Percentiles rank a stretch among this genome's conserved stretches.
Evolutionary conservation across 1,140 invertebrate species (phyloP).

Genomic region (Frieseomelitta varia): DNA sequence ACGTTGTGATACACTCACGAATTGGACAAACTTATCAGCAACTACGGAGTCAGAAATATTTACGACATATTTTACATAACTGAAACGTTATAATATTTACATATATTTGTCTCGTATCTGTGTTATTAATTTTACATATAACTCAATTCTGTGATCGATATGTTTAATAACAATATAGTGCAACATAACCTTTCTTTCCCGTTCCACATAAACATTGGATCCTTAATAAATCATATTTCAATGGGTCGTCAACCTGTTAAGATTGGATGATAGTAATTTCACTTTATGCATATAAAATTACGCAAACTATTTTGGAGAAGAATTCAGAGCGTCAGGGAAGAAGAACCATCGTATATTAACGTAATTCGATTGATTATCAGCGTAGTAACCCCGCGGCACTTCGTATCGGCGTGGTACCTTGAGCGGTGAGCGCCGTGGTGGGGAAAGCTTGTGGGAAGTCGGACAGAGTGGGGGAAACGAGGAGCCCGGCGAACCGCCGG

Average conservation of each 20-base stretch:
- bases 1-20: background rate
- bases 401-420: conserved; percentile 15
- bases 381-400: background rate
- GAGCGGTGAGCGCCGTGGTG: conserved; percentile 1
- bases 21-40: background rate
- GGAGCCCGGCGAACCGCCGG: conserved; percentile 27
- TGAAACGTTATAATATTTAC: no score
- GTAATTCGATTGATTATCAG: conserved; percentile 32
- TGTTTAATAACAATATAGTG: no score
- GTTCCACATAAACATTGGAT: background rate
- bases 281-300: background rate
- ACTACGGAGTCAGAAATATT: background rate
- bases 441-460: background rate
- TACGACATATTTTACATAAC: no score
- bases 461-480: background rate
- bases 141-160: no score
- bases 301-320: background rate
- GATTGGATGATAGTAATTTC: background rate
- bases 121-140: no score
- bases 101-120: no score
- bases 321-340: no score
- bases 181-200: background rate
- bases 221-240: background rate
- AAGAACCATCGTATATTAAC: background rate
- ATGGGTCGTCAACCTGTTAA: background rate